A percentile compares a stretch with the other conserved stretches of the same genome.
Conservation (phyloP, 2,888 invertebrate genomes). For the Temnothorax rugatulus region DNA sequence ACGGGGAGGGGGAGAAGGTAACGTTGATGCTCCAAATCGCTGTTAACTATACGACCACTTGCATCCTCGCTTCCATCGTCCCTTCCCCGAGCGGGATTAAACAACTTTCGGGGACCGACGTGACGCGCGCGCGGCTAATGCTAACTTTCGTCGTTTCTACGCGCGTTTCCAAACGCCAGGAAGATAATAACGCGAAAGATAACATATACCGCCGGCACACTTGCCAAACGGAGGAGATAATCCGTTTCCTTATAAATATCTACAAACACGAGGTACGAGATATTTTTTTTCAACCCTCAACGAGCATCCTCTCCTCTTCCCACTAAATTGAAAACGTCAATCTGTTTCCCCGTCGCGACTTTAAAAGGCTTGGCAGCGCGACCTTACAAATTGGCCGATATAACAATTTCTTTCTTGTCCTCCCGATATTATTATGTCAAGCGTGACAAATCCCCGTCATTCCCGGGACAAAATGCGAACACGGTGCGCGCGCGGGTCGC, state of each 20-base stretch:
- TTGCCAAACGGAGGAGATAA: not conserved
- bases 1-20: not conserved
- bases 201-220: not conserved
- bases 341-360: conserved; percentile 19
- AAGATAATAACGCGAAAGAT: not conserved
- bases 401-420: conserved; percentile 50
- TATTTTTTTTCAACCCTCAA: not conserved
- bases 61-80: not conserved
- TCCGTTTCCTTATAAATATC: not conserved
- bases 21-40: conserved; percentile 61
- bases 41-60: conserved; percentile 53
- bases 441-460: conserved; percentile 48
- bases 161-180: not conserved
- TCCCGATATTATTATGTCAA: conserved; percentile 48
- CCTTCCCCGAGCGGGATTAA: conserved; percentile 54
- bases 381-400: conserved; percentile 53
- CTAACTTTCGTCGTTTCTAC: conserved; percentile 11
- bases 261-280: not conserved
- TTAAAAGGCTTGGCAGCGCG: conserved; percentile 37
- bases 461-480: conserved; percentile 49
- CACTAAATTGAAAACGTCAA: conserved; percentile 43
- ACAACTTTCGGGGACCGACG: conserved; percentile 52
- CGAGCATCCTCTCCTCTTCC: not conserved
- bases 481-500: conserved; percentile 36
- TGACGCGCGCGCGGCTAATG: conserved; percentile 21